phyloP scores from a whole-genome alignment of 2,888 invertebrate species.

The Eupithecia vulgata region DNA sequence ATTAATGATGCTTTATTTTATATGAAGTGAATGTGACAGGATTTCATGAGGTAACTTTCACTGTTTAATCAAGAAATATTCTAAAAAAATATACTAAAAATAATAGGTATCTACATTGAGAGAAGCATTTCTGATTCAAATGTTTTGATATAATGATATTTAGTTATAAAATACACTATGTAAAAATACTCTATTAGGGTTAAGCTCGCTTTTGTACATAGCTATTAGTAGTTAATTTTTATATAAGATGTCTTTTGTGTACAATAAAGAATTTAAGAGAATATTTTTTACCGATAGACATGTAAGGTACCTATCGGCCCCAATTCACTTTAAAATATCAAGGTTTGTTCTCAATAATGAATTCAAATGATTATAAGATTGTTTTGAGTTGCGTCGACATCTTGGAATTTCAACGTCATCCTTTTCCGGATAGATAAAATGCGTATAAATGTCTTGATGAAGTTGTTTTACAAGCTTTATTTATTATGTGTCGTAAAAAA shows the following conservation, averaged over 20 bases:
- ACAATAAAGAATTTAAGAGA: too few relatives aligned
- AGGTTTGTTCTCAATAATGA: not conserved
- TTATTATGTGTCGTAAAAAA: conserved; percentile 8
- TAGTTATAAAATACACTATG: not conserved
- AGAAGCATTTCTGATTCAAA: not conserved
- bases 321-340: conserved; percentile 3
- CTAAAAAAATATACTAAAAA: not conserved
- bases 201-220: too few relatives aligned
- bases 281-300: too few relatives aligned
- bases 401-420: conserved; percentile 20
- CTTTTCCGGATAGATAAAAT: conserved; percentile 20
- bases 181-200: too few relatives aligned
- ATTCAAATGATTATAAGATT: not conserved
- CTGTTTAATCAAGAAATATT: not conserved
- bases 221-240: too few relatives aligned
- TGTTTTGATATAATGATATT: not conserved
- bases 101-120: too few relatives aligned
- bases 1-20: not conserved
- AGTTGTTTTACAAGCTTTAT: conserved; percentile 1
- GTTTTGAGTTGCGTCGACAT: conserved; percentile 19
- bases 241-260: too few relatives aligned
- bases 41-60: too few relatives aligned
- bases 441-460: conserved; percentile 11
- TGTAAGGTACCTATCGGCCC: too few relatives aligned
- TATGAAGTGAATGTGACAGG: not conserved